phyloP scores from a whole-genome alignment of 2,797 vertebrate genomes.

The Apogon talboti region DNA sequence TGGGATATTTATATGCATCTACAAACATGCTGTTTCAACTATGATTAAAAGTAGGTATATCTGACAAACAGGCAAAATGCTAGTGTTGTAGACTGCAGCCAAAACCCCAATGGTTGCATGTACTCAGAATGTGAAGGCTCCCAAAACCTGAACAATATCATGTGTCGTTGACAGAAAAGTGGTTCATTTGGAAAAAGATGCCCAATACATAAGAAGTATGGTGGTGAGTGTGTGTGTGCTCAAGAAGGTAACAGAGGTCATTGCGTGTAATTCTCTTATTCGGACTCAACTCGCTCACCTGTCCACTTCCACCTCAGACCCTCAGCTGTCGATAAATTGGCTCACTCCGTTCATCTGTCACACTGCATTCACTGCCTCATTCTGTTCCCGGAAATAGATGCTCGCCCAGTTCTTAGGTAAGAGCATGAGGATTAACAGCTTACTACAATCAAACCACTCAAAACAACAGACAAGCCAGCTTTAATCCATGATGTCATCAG shows the following conservation, averaged over 20 bases:
- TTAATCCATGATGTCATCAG: conserved; percentile 10
- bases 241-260: conserved; percentile 9
- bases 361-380: not conserved
- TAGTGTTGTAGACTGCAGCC: no score
- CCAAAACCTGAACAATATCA: no score
- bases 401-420: conserved; percentile 21
- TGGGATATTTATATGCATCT: no score
- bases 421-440: conserved; percentile 38
- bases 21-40: no score
- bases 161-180: no score
- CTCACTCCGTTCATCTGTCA: conserved; percentile 43
- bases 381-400: conserved; percentile 42
- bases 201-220: not conserved
- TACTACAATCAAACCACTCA: conserved; percentile 22
- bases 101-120: no score
- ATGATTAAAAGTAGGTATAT: no score
- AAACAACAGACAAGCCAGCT: conserved; percentile 32
- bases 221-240: not conserved
- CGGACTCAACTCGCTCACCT: conserved; percentile 4
- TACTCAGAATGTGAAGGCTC: no score
- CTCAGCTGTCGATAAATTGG: conserved; percentile 42
- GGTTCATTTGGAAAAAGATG: no score
- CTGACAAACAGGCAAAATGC: no score
- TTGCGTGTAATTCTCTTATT: not conserved
- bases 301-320: conserved; percentile 10